Evolutionary conservation across 2,888 invertebrate genomes (phyloP), one percentile per base, ranked within the genome.

Genomic region (Ichneumon xanthorius): DNA sequence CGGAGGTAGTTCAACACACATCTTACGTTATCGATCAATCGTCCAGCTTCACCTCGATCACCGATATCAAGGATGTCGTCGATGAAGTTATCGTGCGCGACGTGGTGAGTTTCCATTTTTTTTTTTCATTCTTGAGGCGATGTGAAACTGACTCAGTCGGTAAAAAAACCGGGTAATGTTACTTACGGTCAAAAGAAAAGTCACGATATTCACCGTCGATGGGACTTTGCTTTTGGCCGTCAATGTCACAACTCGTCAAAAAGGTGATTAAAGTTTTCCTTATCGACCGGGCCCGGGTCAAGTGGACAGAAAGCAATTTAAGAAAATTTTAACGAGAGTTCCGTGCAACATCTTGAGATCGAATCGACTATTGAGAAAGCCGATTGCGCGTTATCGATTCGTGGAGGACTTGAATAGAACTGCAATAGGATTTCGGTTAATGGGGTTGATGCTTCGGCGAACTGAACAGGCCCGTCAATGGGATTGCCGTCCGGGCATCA

Each of bases 81-180:
- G 95, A 95, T 78, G 95, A 95, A 89, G 95, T 92, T 89, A 93
- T 95, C 90, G 94, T 86, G 45, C 90, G 88, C 80, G 90, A 92
- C 82, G 87, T 87, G 91, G 93, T 93, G 86, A 92, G 93, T 88
- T 78, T 37, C 55, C 55, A 48, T 14, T 30, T 70, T 30, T 40
- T 55, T 73, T 68, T 40, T 58, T 58, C 4, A 48, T 48, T 4
- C 4, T 16, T 4, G 2, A 40, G 11, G 3, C 40, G 40, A 40
- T 11, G 11, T 40, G 11, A 40, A 40, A 40, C 7, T 11, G 40
- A 11, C 40, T 40, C 2, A 40, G 40, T 9, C 11, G 2, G 0
- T 40, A 11, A 40, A 40, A 40, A 40, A 40, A 11, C 3, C 11
- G 11, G 11, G 0, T 40, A 40, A 11, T 40, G 40, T 40, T 11